Evolutionary conservation across 2,797 vertebrate species (phyloP), one percentile per base, ranked within the genome.

Genomic region (Crocidura indochinensis): DNA sequence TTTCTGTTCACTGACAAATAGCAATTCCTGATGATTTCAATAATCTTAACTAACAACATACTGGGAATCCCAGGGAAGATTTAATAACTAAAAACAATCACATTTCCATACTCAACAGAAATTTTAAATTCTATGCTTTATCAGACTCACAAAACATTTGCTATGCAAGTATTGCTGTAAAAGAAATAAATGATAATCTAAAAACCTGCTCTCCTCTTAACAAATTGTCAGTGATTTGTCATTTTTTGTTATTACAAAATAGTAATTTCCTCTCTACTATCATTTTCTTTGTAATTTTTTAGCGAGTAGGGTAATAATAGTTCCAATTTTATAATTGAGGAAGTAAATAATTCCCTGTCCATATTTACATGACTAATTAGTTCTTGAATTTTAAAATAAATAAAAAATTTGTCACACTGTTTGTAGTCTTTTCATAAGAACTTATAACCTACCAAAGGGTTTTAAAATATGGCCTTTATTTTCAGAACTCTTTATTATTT

Each of bases 1-100:
- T 17, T 60, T 49, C 69, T 2, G n/a, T 60, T 62, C 29, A 78
- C 47, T 86, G 11, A 65, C 68, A 77, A 86, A 60, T 29, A 1
- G 22, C 51, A 19, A 27, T 81, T 38, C n/a, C 64, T 84, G 74
- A 65, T 44, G 38, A 74, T 88, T 86, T 31, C 19, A 8, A 47
- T 87, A 47, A 84, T 44, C 8, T 69, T 47, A 10, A 8, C 27
- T 83, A 67, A 88, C 19, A 88, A 75, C 19, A 78, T 22, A n/a
- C n/a, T 80, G 72, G 64, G 44, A 89, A 71, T 88, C 92, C 44
- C 49, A 88, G 11, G n/a, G 62, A 10, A 88, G 31, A 12, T 7
- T 69, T 49, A 86, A 10, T 8, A 85, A 15, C n/a, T 64, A 31
- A 62, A 65, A 47, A 20, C 31, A 76, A 69, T 80, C 10, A 47